Evolutionary conservation across 2,888 invertebrate genomes (phyloP).

Genomic region (Crepidodera aurea): DNA sequence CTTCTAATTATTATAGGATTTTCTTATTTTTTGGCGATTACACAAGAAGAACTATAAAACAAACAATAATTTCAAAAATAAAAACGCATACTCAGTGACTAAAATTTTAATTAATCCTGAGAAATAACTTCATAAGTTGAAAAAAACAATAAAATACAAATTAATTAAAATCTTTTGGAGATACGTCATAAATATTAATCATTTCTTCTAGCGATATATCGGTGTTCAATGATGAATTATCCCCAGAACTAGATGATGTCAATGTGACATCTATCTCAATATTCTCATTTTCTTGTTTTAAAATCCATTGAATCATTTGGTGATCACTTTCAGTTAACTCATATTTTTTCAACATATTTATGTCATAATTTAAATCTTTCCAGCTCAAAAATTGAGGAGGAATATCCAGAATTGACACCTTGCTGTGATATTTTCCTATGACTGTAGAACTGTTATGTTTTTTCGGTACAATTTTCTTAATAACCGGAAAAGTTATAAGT

Average conservation of each 20-base stretch:
- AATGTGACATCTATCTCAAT: conserved; percentile 13
- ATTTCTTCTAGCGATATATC: conserved; percentile 31
- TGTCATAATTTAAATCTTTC: conserved; percentile 17
- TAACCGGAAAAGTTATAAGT: conserved; percentile 28
- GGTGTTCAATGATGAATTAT: conserved; percentile 28
- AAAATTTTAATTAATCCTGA: not conserved
- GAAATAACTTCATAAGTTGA: conserved; percentile 5
- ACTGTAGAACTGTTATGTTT: conserved; percentile 28
- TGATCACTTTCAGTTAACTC: conserved; percentile 33
- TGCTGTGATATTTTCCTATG: conserved; percentile 11
- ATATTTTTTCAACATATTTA: conserved; percentile 19
- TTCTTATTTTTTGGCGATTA: too few relatives aligned
- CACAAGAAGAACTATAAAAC: too few relatives aligned
- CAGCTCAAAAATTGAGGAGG: conserved; percentile 35
- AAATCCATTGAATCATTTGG: conserved; percentile 40
- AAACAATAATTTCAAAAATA: too few relatives aligned
- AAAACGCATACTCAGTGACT: too few relatives aligned
- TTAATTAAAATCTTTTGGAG: conserved; percentile 2
- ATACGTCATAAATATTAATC: conserved; percentile 20
- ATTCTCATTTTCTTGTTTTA: conserved; percentile 32
- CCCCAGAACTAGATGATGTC: conserved; percentile 31
- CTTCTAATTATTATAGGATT: too few relatives aligned
- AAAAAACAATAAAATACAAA: conserved; percentile 10
- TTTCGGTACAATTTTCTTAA: conserved; percentile 23
- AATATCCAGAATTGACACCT: conserved; percentile 36